These are phyloP conservation scores for Huso huso DNA, from an alignment of 2,797 vertebrate species.

Conservation along the genomic window DNA sequence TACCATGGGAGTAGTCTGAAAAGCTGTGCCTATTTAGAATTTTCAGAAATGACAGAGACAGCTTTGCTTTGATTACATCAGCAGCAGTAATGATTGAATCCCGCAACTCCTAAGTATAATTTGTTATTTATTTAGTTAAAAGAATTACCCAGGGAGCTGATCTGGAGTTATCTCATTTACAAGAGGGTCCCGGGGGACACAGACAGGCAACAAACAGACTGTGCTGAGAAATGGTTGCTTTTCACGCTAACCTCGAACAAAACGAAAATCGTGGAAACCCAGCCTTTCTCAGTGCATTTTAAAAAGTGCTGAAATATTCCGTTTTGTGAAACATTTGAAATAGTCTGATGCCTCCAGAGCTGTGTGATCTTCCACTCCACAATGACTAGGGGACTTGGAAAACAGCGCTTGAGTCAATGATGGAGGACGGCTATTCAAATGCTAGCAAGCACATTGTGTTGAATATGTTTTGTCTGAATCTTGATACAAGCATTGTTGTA, in stretches of 20 bases:
- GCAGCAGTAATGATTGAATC: constrained; percentile 52
- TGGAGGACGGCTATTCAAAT: too few relatives aligned
- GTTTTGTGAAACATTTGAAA: too few relatives aligned
- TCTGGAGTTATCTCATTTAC: constrained; percentile 59
- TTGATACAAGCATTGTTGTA: too few relatives aligned
- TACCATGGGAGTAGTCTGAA: constrained; percentile 45
- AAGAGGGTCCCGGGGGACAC: constrained; percentile 42
- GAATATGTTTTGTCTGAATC: too few relatives aligned
- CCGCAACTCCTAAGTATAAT: constrained; percentile 61
- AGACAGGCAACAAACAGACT: constrained; percentile 54
- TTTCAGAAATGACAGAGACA: constrained; percentile 52
- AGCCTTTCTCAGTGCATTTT: background rate
- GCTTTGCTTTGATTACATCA: constrained; percentile 62
- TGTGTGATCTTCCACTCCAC: too few relatives aligned
- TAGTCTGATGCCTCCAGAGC: too few relatives aligned
- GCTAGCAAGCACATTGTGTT: too few relatives aligned
- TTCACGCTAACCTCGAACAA: constrained; percentile 44
- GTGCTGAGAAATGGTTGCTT: constrained; percentile 45
- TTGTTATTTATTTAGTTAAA: constrained; percentile 72
- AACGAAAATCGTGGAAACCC: constrained; percentile 29
- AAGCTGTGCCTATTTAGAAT: constrained; percentile 46
- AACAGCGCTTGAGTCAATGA: too few relatives aligned
- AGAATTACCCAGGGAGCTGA: constrained; percentile 57
- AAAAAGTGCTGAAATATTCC: too few relatives aligned
- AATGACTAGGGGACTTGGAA: too few relatives aligned